Evolutionary conservation across 2,113 vertebrate species (phyloP), one percentile per base, ranked within the genome.

Genomic region (Tachysurus fulvidraco): DNA sequence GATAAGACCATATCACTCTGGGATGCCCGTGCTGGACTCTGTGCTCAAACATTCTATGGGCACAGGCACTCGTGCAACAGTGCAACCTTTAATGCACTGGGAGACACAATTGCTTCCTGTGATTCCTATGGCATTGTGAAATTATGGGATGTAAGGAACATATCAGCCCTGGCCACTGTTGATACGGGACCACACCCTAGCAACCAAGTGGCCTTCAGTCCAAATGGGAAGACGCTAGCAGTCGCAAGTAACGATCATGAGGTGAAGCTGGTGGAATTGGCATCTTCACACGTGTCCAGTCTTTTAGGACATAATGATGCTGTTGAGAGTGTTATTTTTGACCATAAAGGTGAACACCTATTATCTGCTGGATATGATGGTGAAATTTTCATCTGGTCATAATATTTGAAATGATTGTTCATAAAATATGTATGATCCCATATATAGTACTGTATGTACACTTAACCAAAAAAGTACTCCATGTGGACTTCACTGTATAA

Each of bases 111-210:
- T 78, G 97, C 95, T 41, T 97, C 97, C 84, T 97, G 96, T 7
- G 95, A 97, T 92, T 91, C 93, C 23, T 92, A 91, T 0, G 94
- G 96, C 0, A 55, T 94, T 46, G 52, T 94, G 90, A 95, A 96
- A 85, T 91, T 97, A 5, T 98, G 97, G 96, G 97, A 98, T 85
- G 79, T 95, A 69, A 90, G 92, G 81, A 95, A 92, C n/a, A 88
- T 87, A 0, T 55, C 90, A 1, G 89, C 94, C 0, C 11, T 92
- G 14, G 87, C 93, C 0, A 93, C 94, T 0, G 55, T 96, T 65
- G 96, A 97, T 9, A 86, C 93, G 0, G 95, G 96, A 4, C 96
- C 95, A 0, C 89, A 91, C 85, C 89, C 94, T 1, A 93, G 95
- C 92, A 97, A 96, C 86, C 95, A 97, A 69, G 93, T 96, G 59